A percentile compares a stretch with the other conserved stretches of the same genome.
Evolutionary conservation across 2,113 vertebrate genomes (phyloP).

Genomic region (Zosterops borbonicus): DNA sequence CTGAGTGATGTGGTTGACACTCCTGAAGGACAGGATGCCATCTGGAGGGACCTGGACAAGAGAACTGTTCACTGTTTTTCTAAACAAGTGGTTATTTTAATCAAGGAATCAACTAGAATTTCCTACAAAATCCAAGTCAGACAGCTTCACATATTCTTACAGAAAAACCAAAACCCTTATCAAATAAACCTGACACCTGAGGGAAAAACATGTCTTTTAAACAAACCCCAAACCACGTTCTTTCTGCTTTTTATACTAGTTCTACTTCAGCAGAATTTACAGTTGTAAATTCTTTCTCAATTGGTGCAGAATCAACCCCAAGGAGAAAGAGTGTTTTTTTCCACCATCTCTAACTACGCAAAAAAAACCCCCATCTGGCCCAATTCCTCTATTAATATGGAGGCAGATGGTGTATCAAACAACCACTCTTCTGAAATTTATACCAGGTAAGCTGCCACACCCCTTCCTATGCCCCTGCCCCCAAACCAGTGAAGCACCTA

Average conservation of each 20-base stretch:
- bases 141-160: background rate
- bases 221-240: background rate
- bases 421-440: background rate
- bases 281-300: background rate
- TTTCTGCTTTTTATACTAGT: background rate
- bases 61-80: background rate
- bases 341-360: background rate
- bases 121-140: background rate
- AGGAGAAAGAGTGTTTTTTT: background rate
- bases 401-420: background rate
- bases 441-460: background rate
- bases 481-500: background rate
- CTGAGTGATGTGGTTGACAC: background rate
- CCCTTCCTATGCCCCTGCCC: background rate
- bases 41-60: background rate
- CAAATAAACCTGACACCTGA: background rate
- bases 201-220: background rate
- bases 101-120: background rate
- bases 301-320: background rate
- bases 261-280: background rate
- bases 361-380: background rate
- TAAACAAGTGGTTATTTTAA: background rate
- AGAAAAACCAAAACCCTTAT: background rate
- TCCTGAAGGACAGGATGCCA: background rate
- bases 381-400: background rate